A percentile compares a stretch with the other conserved stretches of the same genome.
phyloP scores from a whole-genome alignment of 1,140 invertebrate genomes.

The Anastatus disparis region DNA sequence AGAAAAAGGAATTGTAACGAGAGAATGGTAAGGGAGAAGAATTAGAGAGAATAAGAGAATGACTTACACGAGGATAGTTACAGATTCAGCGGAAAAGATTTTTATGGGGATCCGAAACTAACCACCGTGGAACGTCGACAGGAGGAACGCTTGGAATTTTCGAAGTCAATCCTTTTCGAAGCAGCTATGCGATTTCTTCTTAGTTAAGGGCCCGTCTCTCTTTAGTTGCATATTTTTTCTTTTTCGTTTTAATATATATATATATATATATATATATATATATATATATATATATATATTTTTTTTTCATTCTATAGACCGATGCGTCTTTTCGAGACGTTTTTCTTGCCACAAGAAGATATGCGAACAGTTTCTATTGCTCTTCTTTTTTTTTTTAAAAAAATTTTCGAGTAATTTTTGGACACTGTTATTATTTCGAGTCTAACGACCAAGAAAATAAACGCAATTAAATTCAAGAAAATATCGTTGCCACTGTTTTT shows the following conservation, averaged over 20 bases:
- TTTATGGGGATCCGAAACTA: slow-evolving; percentile 56
- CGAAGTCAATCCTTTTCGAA: slow-evolving; percentile 45
- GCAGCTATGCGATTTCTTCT: slow-evolving; percentile 36
- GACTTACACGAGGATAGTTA: not conserved
- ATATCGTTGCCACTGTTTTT: not conserved
- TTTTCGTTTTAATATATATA: not conserved
- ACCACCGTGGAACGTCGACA: slow-evolving; percentile 44
- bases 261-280: too few relatives aligned
- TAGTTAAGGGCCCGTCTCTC: not conserved
- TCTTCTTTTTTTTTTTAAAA: not conserved
- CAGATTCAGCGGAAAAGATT: slow-evolving; percentile 56
- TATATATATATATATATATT: too few relatives aligned
- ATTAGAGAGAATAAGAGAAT: not conserved
- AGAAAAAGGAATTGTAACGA: too few relatives aligned
- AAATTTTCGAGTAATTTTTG: not conserved
- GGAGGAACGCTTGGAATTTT: slow-evolving; percentile 57
- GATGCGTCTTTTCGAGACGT: slow-evolving; percentile 14
- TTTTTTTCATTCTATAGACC: not conserved
- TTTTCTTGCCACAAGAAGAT: not conserved
- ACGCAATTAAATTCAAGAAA: slow-evolving; percentile 35
- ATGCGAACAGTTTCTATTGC: not conserved
- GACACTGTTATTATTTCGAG: not conserved
- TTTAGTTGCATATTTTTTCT: not conserved
- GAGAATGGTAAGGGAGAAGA: not conserved
- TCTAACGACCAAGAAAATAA: slow-evolving; percentile 8